These are phyloP conservation scores for Toxonevra muliebris DNA, from an alignment of 2,888 invertebrate genomes.

Conservation along the genomic window DNA sequence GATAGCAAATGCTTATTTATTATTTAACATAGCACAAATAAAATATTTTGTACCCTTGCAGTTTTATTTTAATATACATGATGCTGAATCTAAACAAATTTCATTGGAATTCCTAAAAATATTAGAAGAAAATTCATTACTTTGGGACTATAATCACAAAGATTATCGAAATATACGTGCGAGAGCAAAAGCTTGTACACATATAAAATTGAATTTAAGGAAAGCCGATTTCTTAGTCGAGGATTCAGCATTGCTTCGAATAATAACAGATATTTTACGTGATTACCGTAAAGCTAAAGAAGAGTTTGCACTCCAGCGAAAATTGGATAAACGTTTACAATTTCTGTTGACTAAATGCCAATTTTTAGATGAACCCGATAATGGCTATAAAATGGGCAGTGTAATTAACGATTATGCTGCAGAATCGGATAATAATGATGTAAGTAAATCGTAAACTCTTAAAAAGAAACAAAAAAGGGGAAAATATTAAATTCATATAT, in stretches of 20 bases:
- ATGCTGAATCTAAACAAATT: conserved; percentile 14
- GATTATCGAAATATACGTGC: conserved; percentile 38
- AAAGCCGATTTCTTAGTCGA: conserved; percentile 36
- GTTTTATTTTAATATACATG: conserved; percentile 31
- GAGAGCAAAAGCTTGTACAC: conserved; percentile 40
- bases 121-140: conserved; percentile 20
- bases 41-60: neutral
- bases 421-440: neutral
- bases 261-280: conserved; percentile 46
- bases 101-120: conserved; percentile 31
- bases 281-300: conserved; percentile 39
- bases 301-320: conserved; percentile 20
- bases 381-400: neutral
- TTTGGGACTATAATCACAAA: conserved; percentile 30
- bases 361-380: conserved; percentile 11
- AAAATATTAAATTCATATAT: too few species aligned
- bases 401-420: neutral
- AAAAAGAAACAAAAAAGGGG: too few species aligned
- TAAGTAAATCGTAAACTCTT: neutral
- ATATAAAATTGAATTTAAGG: conserved; percentile 39
- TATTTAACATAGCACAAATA: too few species aligned
- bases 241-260: conserved; percentile 40
- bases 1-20: too few species aligned
- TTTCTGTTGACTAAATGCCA: conserved; percentile 33
- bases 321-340: conserved; percentile 36